Evolutionary conservation across 1,140 invertebrate genomes (phyloP), one percentile per base, ranked within the genome.

Genomic region (Parapsyche elsis): DNA sequence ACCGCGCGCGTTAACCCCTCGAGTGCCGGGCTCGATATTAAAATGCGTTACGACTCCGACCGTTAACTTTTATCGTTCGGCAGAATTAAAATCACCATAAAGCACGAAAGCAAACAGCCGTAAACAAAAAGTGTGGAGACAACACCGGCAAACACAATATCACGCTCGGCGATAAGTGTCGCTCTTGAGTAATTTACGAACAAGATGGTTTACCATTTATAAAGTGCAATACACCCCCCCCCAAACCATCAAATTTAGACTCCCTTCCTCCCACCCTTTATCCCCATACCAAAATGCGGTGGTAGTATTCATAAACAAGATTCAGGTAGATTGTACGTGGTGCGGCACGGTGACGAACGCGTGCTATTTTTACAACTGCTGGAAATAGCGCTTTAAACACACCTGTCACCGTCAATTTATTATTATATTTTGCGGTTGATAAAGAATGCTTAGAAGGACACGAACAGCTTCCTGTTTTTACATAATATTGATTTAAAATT

Each of bases 11-110:
- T 24, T 10, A 24, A 67, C 9, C 64, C 64, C 24, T 12, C 10
- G 57, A 38, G 57, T 21, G 57, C 16, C n/a, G 24, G 73, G 73
- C 75, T 49, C 57, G 46, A 64, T 77, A 77, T 77, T 77, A 77
- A 77, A 77, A 77, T 77, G 75, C 59, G 75, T 61, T 75, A 75
- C 73, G 73, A 49, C 73, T 23, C 45, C 24, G 26, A 57, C 21
- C 75, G 75, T 77, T 77, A 77, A 77, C 46, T 77, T 77, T 77
- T 77, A 77, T 77, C 75, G 75, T 77, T 77, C 57, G 59, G 26
- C 75, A 45, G 75, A 77, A 77, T 77, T 77, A 77, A 77, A 77
- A 77, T 77, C 75, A 77, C 57, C 75, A 77, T 77, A 77, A 77
- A 77, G 75, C 75, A 77, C 75, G 75, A 77, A 77, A 64, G 26